These are phyloP conservation scores for Alosa sapidissima DNA, from an alignment of 2,797 vertebrate species.

Conservation along the genomic window DNA sequence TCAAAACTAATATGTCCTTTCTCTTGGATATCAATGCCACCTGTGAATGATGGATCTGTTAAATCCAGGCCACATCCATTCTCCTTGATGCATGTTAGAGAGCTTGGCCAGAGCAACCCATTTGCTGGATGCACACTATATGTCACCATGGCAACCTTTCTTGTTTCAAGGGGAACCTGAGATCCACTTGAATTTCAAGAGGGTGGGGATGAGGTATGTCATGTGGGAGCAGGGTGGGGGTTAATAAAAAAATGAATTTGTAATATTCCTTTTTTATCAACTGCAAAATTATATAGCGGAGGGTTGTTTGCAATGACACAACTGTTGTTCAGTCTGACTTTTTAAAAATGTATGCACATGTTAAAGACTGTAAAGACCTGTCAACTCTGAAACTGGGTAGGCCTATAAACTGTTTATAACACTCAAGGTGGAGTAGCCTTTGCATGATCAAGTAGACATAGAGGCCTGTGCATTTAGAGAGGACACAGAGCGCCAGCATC, in stretches of 20 bases:
- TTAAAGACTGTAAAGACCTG: no score
- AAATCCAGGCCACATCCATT: neutral
- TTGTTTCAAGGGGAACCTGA: constrained; percentile 45
- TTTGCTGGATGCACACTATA: neutral
- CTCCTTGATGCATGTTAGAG: neutral
- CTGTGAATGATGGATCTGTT: neutral
- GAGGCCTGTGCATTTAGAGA: no score
- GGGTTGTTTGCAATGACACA: no score
- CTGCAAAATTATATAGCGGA: neutral
- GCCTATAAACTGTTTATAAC: no score
- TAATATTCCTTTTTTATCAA: constrained; percentile 26
- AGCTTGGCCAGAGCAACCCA: neutral
- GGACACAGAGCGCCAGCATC: no score
- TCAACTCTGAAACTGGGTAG: no score
- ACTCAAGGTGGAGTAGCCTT: no score
- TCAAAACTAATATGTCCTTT: neutral
- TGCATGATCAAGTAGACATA: no score
- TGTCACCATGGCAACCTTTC: constrained; percentile 45
- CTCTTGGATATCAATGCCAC: neutral
- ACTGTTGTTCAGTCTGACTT: no score
- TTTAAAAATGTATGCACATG: no score
- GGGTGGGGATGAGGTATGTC: neutral
- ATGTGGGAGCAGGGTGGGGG: constrained; percentile 23
- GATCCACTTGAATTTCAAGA: constrained; percentile 41
- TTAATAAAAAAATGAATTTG: constrained; percentile 52